These are phyloP conservation scores for Volucella bombylans DNA, from an alignment of 2,888 invertebrate species.

Conservation along the genomic window DNA sequence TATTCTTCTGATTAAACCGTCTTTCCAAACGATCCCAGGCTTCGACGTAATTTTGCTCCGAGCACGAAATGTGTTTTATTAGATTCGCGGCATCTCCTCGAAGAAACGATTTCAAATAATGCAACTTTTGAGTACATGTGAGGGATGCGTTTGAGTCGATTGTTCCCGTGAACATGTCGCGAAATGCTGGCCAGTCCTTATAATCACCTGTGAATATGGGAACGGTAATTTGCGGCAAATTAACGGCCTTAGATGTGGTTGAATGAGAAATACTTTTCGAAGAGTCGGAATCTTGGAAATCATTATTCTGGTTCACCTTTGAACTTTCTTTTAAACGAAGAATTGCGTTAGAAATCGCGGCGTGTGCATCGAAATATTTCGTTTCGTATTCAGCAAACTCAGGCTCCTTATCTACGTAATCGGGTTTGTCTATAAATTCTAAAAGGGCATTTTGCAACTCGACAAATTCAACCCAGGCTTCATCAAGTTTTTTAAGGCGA, in stretches of 20 bases:
- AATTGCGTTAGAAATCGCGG: slow-evolving; percentile 7
- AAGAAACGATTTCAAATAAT: slow-evolving; percentile 59
- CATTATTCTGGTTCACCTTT: neutral
- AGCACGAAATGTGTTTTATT: slow-evolving; percentile 58
- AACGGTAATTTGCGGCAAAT: slow-evolving; percentile 57
- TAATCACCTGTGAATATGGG: slow-evolving; percentile 55
- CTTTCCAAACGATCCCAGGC: slow-evolving; percentile 65
- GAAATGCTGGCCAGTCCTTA: slow-evolving; percentile 64
- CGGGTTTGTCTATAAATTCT: neutral
- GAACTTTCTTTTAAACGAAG: neutral
- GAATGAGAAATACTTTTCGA: neutral
- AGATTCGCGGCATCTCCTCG: slow-evolving; percentile 59
- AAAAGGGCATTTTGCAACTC: slow-evolving; percentile 6
- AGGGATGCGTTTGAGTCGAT: slow-evolving; percentile 50
- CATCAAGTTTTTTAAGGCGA: no score
- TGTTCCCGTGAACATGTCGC: slow-evolving; percentile 57
- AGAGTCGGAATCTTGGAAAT: neutral
- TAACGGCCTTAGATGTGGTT: neutral
- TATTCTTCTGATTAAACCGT: slow-evolving; percentile 53
- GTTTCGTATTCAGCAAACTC: slow-evolving; percentile 38
- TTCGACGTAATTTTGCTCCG: slow-evolving; percentile 57
- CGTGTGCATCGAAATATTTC: slow-evolving; percentile 35
- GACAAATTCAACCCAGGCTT: slow-evolving; percentile 9
- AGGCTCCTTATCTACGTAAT: slow-evolving; percentile 19
- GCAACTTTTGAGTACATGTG: slow-evolving; percentile 58